Percentiles rank a stretch among this genome's conserved stretches.
Evolutionary conservation across 2,797 vertebrate species (phyloP).

Genomic region (Darevskia nairensis): DNA sequence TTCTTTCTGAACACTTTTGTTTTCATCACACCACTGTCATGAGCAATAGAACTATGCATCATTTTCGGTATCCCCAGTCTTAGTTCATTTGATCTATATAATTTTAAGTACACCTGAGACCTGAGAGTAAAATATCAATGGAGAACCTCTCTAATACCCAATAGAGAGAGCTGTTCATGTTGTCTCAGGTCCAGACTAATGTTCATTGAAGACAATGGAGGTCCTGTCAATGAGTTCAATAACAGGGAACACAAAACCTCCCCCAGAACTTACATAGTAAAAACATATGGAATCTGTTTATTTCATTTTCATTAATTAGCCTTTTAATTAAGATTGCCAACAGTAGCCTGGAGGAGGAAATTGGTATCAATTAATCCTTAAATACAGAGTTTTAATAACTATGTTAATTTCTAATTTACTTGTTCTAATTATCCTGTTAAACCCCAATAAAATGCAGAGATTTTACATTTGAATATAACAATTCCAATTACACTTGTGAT

Average conservation of each 20-base stretch:
- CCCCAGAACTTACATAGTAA: not conserved
- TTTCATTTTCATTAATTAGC: conserved; percentile 49
- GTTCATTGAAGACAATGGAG: not conserved
- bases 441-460: conserved; percentile 52
- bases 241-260: not conserved
- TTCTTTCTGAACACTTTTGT: no score
- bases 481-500: conserved; percentile 57
- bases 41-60: no score
- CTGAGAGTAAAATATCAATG: not conserved
- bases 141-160: not conserved
- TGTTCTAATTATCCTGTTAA: conserved; percentile 54
- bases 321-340: conserved; percentile 52
- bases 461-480: conserved; percentile 50
- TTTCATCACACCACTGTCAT: no score
- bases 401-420: conserved; percentile 58
- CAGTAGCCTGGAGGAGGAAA: conserved; percentile 41
- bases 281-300: not conserved
- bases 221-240: not conserved
- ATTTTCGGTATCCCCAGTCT: not conserved
- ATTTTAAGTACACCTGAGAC: not conserved
- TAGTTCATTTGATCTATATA: not conserved
- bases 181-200: not conserved
- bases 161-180: not conserved
- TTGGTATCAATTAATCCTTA: conserved; percentile 37
- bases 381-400: conserved; percentile 47